A percentile compares a stretch with the other conserved stretches of the same genome.
phyloP scores from a whole-genome alignment of 2,113 vertebrate species.

The Psophia crepitans region DNA sequence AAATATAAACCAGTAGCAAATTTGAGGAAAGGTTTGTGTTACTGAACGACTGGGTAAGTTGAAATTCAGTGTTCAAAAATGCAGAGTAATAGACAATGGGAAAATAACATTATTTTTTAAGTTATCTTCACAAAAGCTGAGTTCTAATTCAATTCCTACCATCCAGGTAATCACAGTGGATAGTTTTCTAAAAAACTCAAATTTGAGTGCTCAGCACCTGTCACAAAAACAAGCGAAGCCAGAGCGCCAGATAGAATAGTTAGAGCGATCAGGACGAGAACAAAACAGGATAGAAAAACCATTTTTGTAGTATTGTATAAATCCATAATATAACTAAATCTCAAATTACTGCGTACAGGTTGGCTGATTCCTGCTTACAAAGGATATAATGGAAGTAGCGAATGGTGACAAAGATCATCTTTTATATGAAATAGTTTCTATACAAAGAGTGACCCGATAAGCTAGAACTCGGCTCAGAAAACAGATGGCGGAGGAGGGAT shows the following conservation, averaged over 20 bases:
- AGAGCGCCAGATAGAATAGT: background rate
- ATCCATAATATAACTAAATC: constrained; percentile 35
- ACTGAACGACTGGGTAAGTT: background rate
- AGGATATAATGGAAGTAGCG: constrained; percentile 7
- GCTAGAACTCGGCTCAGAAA: background rate
- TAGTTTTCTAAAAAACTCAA: background rate
- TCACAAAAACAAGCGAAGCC: background rate
- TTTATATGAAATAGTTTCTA: background rate
- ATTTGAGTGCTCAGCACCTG: background rate
- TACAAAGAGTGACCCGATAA: constrained; percentile 13
- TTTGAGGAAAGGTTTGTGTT: background rate
- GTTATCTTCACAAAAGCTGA: background rate
- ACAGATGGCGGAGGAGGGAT: constrained; percentile 41
- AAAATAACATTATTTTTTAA: background rate
- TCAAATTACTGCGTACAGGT: background rate
- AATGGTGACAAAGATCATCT: constrained; percentile 35
- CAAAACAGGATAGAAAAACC: background rate
- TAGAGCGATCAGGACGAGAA: background rate
- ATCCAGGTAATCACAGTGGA: background rate
- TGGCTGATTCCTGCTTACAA: constrained; percentile 24
- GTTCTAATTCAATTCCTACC: constrained; percentile 9
- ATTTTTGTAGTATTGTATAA: constrained; percentile 2
- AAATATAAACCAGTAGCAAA: background rate
- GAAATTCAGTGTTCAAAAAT: background rate
- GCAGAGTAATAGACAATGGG: background rate